Conservation (phyloP, 2,113 vertebrate species). For the Talpa occidentalis region DNA sequence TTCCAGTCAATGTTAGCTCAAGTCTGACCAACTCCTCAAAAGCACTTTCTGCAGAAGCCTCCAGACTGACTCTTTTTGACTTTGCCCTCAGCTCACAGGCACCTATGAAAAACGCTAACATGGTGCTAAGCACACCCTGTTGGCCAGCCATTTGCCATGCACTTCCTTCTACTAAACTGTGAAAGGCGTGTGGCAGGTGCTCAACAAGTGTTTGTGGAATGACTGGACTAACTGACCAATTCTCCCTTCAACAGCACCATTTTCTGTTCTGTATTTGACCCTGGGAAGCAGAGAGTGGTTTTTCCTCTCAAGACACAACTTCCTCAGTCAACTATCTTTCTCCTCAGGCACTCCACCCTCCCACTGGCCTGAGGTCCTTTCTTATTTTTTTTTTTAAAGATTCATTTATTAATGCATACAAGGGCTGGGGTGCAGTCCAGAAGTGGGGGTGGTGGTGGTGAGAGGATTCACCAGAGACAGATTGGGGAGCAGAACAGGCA, state of each 20-base stretch:
- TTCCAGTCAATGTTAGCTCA: not conserved
- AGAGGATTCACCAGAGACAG: too few species aligned
- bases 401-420: too few species aligned
- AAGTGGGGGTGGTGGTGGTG: too few species aligned
- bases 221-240: not conserved
- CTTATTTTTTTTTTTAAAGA: too few species aligned
- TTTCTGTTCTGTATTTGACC: not conserved
- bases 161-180: not conserved
- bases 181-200: not conserved
- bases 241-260: not conserved
- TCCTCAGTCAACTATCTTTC: not conserved
- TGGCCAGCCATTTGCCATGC: too few species aligned
- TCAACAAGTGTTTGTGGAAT: not conserved
- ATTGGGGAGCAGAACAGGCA: too few species aligned
- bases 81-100: not conserved
- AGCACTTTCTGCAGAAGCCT: accelerated
- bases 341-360: not conserved
- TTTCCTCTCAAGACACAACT: not conserved
- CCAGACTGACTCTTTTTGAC: not conserved
- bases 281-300: not conserved
- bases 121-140: not conserved
- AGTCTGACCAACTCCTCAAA: not conserved
- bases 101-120: accelerated
- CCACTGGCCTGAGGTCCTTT: not conserved
- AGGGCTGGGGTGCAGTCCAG: too few species aligned